These are phyloP conservation scores for Dipodomys stephensi DNA, from an alignment of 2,113 vertebrate species.

Conservation along the genomic window DNA sequence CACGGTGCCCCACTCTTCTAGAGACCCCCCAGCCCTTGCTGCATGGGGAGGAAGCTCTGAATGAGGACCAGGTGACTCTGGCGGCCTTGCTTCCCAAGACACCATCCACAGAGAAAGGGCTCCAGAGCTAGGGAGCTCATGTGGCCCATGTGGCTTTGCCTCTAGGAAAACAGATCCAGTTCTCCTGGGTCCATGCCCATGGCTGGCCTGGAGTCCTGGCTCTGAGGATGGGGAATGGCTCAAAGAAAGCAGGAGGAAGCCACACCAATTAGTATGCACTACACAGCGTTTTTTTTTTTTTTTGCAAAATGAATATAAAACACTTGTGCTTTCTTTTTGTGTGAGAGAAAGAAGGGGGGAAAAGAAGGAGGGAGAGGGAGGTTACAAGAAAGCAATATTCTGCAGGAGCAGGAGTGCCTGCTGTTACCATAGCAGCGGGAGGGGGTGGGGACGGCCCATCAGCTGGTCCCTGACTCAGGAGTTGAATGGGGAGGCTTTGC, in stretches of 20 bases:
- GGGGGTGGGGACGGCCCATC: slow-evolving; percentile 72
- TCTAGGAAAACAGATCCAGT: background rate
- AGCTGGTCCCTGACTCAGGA: slow-evolving; percentile 70
- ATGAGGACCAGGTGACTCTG: too few relatives aligned
- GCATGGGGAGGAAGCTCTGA: too few relatives aligned
- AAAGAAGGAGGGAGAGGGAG: slow-evolving; percentile 69
- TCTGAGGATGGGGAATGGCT: slow-evolving; percentile 33
- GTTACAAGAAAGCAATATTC: slow-evolving; percentile 87
- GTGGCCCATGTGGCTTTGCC: background rate
- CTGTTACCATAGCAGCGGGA: slow-evolving; percentile 81
- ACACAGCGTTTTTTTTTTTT: slow-evolving; percentile 71
- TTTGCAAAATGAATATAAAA: slow-evolving; percentile 81
- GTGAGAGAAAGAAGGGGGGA: slow-evolving; percentile 72
- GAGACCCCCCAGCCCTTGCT: background rate
- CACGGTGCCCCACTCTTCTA: background rate
- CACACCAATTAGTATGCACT: slow-evolving; percentile 84
- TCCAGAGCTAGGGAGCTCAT: background rate
- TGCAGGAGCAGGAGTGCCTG: slow-evolving; percentile 76
- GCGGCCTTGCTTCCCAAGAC: too few relatives aligned
- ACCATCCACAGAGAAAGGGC: background rate
- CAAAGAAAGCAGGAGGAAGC: slow-evolving; percentile 77
- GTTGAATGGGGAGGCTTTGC: slow-evolving; percentile 16
- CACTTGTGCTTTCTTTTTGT: slow-evolving; percentile 85
- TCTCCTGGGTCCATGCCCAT: slow-evolving; percentile 39
- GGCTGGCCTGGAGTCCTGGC: slow-evolving; percentile 58